phyloP scores from a whole-genome alignment of 1,140 invertebrate species.

The Drosophila bifasciata region DNA sequence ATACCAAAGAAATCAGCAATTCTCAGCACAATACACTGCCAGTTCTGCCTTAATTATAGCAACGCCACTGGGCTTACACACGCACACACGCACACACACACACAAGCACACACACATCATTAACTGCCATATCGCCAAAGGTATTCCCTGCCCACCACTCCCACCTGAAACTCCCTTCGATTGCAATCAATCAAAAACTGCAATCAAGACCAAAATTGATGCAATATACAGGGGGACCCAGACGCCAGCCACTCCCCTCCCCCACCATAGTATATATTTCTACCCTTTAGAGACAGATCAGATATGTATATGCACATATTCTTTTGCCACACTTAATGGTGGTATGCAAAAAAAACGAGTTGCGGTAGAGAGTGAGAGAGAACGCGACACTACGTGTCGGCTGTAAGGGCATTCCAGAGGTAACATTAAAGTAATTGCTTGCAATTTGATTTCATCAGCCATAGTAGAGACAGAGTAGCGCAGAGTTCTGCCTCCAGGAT shows the following conservation, averaged over 20 bases:
- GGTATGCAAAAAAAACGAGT: constrained; percentile 61
- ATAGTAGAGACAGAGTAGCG: constrained; percentile 4
- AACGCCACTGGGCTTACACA: too few species aligned
- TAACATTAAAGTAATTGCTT: constrained; percentile 71
- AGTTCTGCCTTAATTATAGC: constrained; percentile 24
- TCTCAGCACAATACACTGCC: background rate
- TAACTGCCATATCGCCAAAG: constrained; percentile 23
- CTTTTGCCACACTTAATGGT: constrained; percentile 49
- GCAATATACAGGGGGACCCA: background rate
- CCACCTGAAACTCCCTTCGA: constrained; percentile 6
- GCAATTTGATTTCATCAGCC: constrained; percentile 64
- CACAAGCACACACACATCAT: constrained; percentile 26
- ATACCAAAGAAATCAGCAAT: constrained; percentile 15
- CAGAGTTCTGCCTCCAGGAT: background rate
- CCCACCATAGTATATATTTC: too few species aligned
- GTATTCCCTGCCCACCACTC: background rate
- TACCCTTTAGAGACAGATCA: constrained; percentile 14
- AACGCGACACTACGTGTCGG: background rate
- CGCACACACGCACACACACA: constrained; percentile 3
- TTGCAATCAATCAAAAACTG: constrained; percentile 51
- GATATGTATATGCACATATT: constrained; percentile 11
- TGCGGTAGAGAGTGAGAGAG: constrained; percentile 26
- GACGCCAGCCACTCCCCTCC: too few species aligned
- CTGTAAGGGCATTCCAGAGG: background rate
- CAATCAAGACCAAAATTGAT: constrained; percentile 33